phyloP scores from a whole-genome alignment of 1,140 invertebrate genomes.

The Sitophilus oryzae region DNA sequence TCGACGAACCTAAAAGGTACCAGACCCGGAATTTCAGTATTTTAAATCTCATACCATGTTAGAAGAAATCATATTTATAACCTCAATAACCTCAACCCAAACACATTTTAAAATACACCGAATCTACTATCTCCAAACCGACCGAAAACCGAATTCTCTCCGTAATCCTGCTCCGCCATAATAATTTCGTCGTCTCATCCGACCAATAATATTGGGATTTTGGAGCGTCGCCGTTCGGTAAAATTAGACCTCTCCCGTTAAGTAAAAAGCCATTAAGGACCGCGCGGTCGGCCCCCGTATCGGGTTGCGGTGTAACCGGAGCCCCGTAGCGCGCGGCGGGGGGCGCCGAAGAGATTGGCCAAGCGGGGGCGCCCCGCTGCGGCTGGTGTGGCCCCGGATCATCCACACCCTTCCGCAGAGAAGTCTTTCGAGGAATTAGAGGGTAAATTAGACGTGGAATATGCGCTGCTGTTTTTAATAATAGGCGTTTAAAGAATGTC shows the following conservation, averaged over 20 bases:
- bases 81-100: too few species aligned
- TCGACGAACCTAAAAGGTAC: too few species aligned
- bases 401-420: too few species aligned
- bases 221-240: constrained; percentile 9
- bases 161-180: constrained; percentile 1
- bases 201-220: constrained; percentile 15
- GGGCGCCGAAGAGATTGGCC: constrained; percentile 14
- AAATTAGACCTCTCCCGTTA: constrained; percentile 24
- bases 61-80: too few species aligned
- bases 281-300: constrained; percentile 16
- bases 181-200: constrained; percentile 17
- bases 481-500: too few species aligned
- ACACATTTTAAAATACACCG: too few species aligned
- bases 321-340: constrained; percentile 8
- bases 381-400: constrained; percentile 5
- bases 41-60: too few species aligned
- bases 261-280: constrained; percentile 24
- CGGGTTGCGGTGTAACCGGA: constrained; percentile 17
- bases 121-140: too few species aligned
- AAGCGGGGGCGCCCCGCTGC: constrained; percentile 9
- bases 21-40: too few species aligned
- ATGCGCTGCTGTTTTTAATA: too few species aligned
- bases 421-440: too few species aligned
- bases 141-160: background rate
- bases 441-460: too few species aligned